Evolutionary conservation across 2,797 vertebrate genomes (phyloP), one percentile per base, ranked within the genome.

Genomic region (Trematomus bernacchii): DNA sequence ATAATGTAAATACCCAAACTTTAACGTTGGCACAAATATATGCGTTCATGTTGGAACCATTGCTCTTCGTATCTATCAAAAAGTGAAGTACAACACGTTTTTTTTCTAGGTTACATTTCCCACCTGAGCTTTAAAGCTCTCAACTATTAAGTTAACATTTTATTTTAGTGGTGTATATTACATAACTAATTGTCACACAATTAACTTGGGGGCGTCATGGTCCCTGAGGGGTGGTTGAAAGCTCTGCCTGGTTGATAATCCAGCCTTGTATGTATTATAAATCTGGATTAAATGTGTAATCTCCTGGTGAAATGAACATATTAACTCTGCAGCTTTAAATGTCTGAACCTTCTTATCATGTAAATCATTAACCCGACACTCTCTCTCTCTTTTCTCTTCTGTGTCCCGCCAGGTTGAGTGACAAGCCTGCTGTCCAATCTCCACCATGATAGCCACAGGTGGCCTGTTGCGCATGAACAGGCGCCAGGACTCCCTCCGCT

Each of bases 401-500:
- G 21, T 79, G 11, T 79, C 57, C 68, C 40, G 54, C 30, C 87
- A 96, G 95, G 91, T 91, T 95, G 90, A 95, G 88, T 93, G 92
- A 95, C 89, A 65, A 91, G 78, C 80, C 85, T 66, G 72, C 86
- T 67, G 76, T 85, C 91, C 89, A 83, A 76, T 72, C 72, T 60
- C 77, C 87, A 90, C 91, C 94, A 99, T 99, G 98, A 99, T 99
- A 13, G 98, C 98, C 87, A 99, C 98, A 21, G 98, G 98, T 54
- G 98, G 98, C 88, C 96, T 99, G 77, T 95, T 99, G 93, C 97
- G 98, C 91, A 99, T 99, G 94, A 98, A 98, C 89, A 92, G 98
- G 87, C 97, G 98, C 87, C 98, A 99, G 92, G 98, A 99, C 79
- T 98, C 98, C 0, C 95, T 97, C 50, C 95, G 96, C 63, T 95